These are phyloP conservation scores for Gila robusta DNA, from an alignment of 2,797 vertebrate genomes.

Conservation along the genomic window DNA sequence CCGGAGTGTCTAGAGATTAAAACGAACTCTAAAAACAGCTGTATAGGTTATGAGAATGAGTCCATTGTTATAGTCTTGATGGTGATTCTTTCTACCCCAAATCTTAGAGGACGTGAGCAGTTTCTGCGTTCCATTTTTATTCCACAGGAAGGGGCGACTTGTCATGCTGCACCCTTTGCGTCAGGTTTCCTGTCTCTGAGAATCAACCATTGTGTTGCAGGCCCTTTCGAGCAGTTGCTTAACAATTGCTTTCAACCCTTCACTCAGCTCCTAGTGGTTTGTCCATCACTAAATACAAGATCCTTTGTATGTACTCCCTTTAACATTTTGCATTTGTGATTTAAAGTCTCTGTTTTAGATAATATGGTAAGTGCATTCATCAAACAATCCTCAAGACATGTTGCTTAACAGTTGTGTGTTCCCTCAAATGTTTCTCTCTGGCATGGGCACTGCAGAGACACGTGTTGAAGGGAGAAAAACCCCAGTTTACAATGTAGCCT, in stretches of 20 bases:
- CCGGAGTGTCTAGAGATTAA: not conserved
- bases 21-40: conserved; percentile 7
- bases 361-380: conserved; percentile 5
- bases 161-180: conserved; percentile 61
- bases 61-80: conserved; percentile 67
- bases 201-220: conserved; percentile 72
- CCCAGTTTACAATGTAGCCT: conserved; percentile 60
- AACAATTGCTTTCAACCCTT: conserved; percentile 49
- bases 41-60: conserved; percentile 68
- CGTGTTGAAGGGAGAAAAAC: conserved; percentile 51
- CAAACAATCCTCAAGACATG: not conserved
- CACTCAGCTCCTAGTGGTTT: not conserved
- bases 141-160: conserved; percentile 66
- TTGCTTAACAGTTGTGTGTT: conserved; percentile 43
- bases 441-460: conserved; percentile 34
- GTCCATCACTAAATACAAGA: not conserved
- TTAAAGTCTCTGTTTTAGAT: not conserved
- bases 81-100: conserved; percentile 57
- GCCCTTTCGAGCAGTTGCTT: conserved; percentile 55
- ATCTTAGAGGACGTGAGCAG: conserved; percentile 7
- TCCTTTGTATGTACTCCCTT: not conserved
- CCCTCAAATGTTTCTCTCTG: conserved; percentile 18
- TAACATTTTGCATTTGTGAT: not conserved
- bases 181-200: conserved; percentile 69
- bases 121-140: conserved; percentile 54